Percentiles rank a stretch among this genome's conserved stretches.
These are phyloP conservation scores for Lycopodina hypogea DNA, from an alignment of 37 sponge, comb jelly and placozoan species.

Conservation along the genomic window DNA sequence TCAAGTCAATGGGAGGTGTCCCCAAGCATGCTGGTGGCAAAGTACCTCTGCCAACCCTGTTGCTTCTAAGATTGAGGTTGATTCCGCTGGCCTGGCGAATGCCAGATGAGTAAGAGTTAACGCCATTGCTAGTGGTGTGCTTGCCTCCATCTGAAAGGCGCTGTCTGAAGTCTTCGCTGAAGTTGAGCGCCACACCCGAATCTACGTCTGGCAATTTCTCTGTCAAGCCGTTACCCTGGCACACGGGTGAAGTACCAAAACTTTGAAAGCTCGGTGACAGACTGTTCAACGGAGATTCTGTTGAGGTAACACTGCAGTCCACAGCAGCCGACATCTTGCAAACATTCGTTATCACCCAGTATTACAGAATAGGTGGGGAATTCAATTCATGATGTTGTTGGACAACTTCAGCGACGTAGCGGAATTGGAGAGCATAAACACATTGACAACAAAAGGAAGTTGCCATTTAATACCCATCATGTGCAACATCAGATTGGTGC, in stretches of 20 bases:
- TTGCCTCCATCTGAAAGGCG: not conserved
- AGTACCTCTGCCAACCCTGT: not conserved
- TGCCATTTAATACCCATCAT: too few relatives aligned
- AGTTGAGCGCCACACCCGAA: conserved; percentile 21
- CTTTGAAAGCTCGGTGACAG: too few relatives aligned
- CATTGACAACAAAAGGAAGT: too few relatives aligned
- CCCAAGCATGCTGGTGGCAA: not conserved
- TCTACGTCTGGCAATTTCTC: not conserved
- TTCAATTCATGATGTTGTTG: too few relatives aligned
- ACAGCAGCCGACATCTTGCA: not conserved
- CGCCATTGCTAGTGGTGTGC: not conserved
- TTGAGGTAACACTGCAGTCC: not conserved
- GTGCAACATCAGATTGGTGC: too few relatives aligned
- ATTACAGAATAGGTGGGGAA: too few relatives aligned
- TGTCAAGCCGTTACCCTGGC: too few relatives aligned
- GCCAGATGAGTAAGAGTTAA: not conserved
- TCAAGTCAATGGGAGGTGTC: conserved; percentile 9
- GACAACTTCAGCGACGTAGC: too few relatives aligned
- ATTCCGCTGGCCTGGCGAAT: not conserved
- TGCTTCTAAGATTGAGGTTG: conserved; percentile 3
- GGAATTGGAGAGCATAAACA: too few relatives aligned
- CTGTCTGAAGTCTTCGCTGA: not conserved
- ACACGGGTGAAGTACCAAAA: too few relatives aligned
- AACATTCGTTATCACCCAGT: too few relatives aligned
- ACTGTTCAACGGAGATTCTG: too few relatives aligned